Base-by-base conservation (phyloP, 2,888 invertebrate genomes). In the Cantharis rufa region DNA sequence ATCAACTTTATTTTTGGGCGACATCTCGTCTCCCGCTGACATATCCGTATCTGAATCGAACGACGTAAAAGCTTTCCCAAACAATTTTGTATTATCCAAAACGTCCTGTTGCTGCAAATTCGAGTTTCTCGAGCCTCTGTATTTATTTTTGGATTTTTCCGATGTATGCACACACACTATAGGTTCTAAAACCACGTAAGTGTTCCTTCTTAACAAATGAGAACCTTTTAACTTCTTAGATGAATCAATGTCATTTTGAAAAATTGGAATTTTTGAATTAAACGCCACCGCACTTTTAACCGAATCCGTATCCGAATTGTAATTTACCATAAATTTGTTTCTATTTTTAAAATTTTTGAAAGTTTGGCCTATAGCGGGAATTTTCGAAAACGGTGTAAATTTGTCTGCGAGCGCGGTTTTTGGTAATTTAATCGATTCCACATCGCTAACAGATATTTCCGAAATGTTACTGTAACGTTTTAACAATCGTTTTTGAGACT, bases 341-440 rank as follows among this genome's bases (percentile, higher is more conserved):
- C 61, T 62, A n/a, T 72, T 70, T 70, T 61, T 70, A 32, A 73
- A 76, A 64, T 68, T 18, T 28, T 18, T 11, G n/a, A 75, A 10
- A 28, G 68, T 74, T 71, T 76, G 69, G 1, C 78, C 78, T 10
- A 78, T 78, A 2, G 78, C 78, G 15, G 78, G 78, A 21, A 78
- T 75, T 71, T 76, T 78, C 0, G 76, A 70, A 66, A 70, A 78
- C 1, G 78, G 75, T 0, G 78, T 78, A 15, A 78, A 78, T 18
- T 15, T 66, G 13, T 76, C 76, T 11, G 4, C 48, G n/a, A 48
- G 11, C n/a, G 32, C 32, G 32, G 32, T 48, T 48, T 66, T 72
- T 75, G 11, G 16, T 62, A 5, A 70, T 63, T 48, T 32, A 63
- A 10, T 71, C 11, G 62, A 9, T 27, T 76, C 76, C 15, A 48